A percentile compares a stretch with the other conserved stretches of the same genome.
Conservation (phyloP, 2,113 vertebrate species). For the Apus apus region DNA sequence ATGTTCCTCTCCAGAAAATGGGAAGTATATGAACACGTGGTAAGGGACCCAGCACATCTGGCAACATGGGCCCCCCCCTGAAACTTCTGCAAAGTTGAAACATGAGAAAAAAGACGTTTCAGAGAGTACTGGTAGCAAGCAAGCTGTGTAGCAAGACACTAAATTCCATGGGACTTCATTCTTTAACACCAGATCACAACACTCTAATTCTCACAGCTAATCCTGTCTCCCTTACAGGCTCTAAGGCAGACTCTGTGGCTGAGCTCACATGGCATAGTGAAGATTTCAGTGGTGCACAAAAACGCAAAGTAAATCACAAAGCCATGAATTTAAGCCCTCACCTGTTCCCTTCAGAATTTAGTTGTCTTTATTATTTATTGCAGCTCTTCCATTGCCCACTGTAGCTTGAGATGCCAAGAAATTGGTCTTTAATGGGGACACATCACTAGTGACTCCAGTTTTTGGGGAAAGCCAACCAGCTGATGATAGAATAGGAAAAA, state of each 20-base stretch:
- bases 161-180: not conserved
- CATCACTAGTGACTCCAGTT: not conserved
- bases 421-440: not conserved
- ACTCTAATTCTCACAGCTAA: not conserved
- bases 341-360: not conserved
- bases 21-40: not conserved
- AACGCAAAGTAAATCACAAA: not conserved
- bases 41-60: not conserved
- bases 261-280: not conserved
- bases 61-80: fast-evolving
- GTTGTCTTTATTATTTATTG: not conserved
- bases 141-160: not conserved
- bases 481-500: not conserved
- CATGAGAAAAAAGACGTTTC: not conserved
- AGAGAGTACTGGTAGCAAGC: not conserved
- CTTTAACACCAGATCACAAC: not conserved
- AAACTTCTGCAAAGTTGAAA: not conserved
- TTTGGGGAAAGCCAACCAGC: not conserved
- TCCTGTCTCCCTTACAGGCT: not conserved
- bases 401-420: not conserved
- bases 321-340: not conserved
- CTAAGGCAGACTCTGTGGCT: not conserved
- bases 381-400: not conserved
- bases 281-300: not conserved
- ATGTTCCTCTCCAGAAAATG: not conserved